phyloP scores from a whole-genome alignment of 2,113 vertebrate species.

The Aepyceros melampus region DNA sequence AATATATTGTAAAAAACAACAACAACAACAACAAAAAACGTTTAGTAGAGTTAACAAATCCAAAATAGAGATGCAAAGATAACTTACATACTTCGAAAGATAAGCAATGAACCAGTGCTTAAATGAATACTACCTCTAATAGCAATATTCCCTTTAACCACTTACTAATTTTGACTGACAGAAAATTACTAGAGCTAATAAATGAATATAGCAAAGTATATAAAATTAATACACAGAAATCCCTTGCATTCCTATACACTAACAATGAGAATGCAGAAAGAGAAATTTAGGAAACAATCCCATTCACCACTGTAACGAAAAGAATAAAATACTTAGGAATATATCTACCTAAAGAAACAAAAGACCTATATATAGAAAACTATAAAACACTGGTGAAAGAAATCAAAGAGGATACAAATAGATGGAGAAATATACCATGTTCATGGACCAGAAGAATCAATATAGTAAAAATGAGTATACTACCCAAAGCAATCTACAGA shows the following conservation, averaged over 20 bases:
- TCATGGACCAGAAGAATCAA: background rate
- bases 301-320: background rate
- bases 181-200: background rate
- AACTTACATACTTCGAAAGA: constrained; percentile 13
- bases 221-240: background rate
- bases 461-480: background rate
- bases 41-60: constrained; percentile 47
- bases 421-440: background rate
- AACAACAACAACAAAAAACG: rapidly evolving
- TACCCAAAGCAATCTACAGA: background rate
- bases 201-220: background rate
- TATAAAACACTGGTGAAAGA: background rate
- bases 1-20: constrained; percentile 29
- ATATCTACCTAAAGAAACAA: background rate
- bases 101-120: background rate
- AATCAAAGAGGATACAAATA: background rate
- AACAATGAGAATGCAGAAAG: background rate
- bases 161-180: background rate
- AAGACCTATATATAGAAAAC: background rate
- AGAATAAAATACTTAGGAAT: background rate
- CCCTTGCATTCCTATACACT: background rate
- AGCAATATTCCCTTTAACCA: background rate
- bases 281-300: background rate
- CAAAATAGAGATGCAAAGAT: constrained; percentile 68
- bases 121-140: background rate